Evolutionary conservation across 2,797 vertebrate species (phyloP).

Genomic region (Alauda arvensis): DNA sequence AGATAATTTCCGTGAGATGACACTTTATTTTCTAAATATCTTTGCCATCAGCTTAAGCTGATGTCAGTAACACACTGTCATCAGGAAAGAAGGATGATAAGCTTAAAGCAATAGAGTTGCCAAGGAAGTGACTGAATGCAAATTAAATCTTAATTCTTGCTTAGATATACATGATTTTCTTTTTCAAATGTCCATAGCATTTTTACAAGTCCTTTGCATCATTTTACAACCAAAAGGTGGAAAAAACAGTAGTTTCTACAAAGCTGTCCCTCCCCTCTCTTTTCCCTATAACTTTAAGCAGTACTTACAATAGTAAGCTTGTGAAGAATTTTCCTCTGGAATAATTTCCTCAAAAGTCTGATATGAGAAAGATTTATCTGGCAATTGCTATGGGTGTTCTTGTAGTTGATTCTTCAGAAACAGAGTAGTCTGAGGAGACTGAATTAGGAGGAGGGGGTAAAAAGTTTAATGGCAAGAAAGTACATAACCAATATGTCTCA

Average conservation of each 20-base stretch:
- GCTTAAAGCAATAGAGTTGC: neutral
- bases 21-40: conserved; percentile 16
- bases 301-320: neutral
- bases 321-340: neutral
- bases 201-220: neutral
- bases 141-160: neutral
- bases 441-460: neutral
- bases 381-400: neutral
- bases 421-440: neutral
- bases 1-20: neutral
- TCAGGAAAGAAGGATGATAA: conserved; percentile 5
- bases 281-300: neutral
- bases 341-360: neutral
- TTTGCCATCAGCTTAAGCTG: conserved; percentile 6
- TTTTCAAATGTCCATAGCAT: neutral
- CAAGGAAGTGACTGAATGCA: conserved; percentile 13
- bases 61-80: conserved; percentile 39
- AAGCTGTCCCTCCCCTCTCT: neutral
- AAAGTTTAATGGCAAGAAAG: neutral
- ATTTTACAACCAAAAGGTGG: neutral
- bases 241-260: neutral
- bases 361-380: neutral
- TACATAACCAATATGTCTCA: neutral
- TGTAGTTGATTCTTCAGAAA: neutral
- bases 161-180: neutral